phyloP scores from a whole-genome alignment of 2,888 invertebrate genomes.

The Poecilobothrus nobilitatus region DNA sequence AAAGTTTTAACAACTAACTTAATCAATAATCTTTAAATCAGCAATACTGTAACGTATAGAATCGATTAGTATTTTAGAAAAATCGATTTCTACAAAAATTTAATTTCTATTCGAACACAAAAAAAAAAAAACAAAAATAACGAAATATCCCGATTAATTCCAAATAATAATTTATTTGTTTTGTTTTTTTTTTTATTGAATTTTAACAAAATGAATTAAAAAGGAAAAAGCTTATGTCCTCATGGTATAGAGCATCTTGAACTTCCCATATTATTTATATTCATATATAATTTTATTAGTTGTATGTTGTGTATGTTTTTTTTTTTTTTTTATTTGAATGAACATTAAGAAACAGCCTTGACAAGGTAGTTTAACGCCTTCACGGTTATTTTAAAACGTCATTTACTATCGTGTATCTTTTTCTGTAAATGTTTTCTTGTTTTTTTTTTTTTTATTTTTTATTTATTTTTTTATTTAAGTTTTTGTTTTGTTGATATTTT shows the following conservation, averaged over 20 bases:
- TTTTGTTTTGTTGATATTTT: too few relatives aligned
- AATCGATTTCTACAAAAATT: too few relatives aligned
- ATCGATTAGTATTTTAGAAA: too few relatives aligned
- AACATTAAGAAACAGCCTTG: background rate
- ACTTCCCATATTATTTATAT: too few relatives aligned
- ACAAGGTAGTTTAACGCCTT: constrained; percentile 6
- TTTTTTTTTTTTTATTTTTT: background rate
- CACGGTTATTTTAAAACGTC: constrained; percentile 1
- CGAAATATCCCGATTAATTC: background rate
- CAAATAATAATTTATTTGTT: too few relatives aligned
- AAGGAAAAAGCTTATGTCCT: constrained; percentile 5
- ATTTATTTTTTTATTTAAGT: too few relatives aligned
- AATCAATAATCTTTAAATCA: too few relatives aligned
- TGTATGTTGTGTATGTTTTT: background rate
- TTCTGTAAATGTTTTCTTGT: background rate
- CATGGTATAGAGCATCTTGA: background rate
- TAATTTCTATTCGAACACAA: too few relatives aligned
- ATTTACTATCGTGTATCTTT: background rate
- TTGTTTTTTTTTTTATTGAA: background rate
- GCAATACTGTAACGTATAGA: too few relatives aligned
- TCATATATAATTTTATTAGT: background rate
- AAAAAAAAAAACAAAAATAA: background rate
- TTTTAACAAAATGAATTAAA: background rate
- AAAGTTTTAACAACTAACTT: too few relatives aligned
- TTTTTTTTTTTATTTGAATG: background rate